phyloP scores from a whole-genome alignment of 30 jellyfish, hydroid and myxozoan species.

The Hydra vulgaris region DNA sequence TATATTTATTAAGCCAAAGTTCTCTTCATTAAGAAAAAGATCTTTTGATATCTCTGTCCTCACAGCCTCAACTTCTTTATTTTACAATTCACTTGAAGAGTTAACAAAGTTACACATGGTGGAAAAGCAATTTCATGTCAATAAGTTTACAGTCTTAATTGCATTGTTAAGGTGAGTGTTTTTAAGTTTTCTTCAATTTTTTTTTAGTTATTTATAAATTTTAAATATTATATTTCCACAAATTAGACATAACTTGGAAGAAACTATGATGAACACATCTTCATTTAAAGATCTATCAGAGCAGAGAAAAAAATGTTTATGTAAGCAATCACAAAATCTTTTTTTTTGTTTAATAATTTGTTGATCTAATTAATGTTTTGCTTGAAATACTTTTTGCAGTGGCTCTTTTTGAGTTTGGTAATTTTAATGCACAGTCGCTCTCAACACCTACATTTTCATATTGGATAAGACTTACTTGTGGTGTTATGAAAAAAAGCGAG shows the following conservation, averaged over 20 bases:
- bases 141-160: slow-evolving; percentile 41
- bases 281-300: not conserved
- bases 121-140: slow-evolving; percentile 24
- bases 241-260: not conserved
- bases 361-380: too few species aligned
- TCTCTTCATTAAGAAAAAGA: slow-evolving; percentile 43
- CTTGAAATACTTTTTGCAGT: too few species aligned
- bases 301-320: not conserved
- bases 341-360: too few species aligned
- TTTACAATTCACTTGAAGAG: slow-evolving; percentile 30
- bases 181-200: not conserved
- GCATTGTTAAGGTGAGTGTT: slow-evolving; percentile 42
- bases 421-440: too few species aligned
- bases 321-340: too few species aligned
- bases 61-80: slow-evolving; percentile 57
- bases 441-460: too few species aligned
- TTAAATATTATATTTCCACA: not conserved
- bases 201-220: not conserved
- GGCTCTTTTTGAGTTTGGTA: too few species aligned
- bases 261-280: not conserved
- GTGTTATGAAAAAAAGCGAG: too few species aligned
- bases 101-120: not conserved
- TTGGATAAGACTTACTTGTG: too few species aligned
- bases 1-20: slow-evolving; percentile 34
- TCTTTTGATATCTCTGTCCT: slow-evolving; percentile 56